Conservation (phyloP, 2,888 invertebrate species). For the Athrips mouffetella region DNA sequence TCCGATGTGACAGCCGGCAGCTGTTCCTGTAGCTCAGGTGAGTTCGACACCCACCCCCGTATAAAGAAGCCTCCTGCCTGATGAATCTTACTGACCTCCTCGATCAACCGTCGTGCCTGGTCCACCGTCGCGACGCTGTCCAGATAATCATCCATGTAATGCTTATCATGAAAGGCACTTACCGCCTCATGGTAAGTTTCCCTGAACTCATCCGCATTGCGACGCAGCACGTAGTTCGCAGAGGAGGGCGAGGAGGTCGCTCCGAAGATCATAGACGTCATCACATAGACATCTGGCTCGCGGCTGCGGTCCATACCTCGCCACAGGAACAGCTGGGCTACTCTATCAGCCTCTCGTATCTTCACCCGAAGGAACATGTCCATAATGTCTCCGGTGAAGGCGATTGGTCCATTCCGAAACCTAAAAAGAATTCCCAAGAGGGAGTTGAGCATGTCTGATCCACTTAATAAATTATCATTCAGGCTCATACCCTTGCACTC, state of each 20-base stretch:
- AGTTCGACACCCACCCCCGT: conserved; percentile 30
- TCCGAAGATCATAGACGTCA: conserved; percentile 32
- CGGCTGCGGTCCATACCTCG: conserved; percentile 20
- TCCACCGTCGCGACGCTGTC: conserved; percentile 26
- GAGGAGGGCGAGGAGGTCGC: conserved; percentile 16
- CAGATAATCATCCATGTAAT: conserved; percentile 35
- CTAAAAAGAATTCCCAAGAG: conserved; percentile 20
- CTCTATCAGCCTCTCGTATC: conserved; percentile 30
- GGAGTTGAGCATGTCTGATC: conserved; percentile 33
- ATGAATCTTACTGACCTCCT: conserved; percentile 21
- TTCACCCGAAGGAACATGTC: conserved; percentile 32
- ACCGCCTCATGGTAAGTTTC: conserved; percentile 19
- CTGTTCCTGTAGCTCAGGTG: conserved; percentile 10
- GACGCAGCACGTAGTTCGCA: conserved; percentile 10
- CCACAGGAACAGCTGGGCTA: conserved; percentile 36
- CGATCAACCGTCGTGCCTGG: conserved; percentile 22
- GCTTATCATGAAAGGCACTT: conserved; percentile 25
- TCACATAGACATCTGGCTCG: conserved; percentile 19
- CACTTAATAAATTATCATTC: conserved; percentile 35
- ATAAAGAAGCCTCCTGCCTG: conserved; percentile 20
- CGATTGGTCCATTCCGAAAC: conserved; percentile 25
- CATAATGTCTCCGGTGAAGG: conserved; percentile 15
- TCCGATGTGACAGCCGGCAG: neutral
- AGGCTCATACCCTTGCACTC: conserved; percentile 27
- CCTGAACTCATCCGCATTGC: conserved; percentile 16